Conservation (phyloP, 2,113 vertebrate genomes). For the Podiceps cristatus region DNA sequence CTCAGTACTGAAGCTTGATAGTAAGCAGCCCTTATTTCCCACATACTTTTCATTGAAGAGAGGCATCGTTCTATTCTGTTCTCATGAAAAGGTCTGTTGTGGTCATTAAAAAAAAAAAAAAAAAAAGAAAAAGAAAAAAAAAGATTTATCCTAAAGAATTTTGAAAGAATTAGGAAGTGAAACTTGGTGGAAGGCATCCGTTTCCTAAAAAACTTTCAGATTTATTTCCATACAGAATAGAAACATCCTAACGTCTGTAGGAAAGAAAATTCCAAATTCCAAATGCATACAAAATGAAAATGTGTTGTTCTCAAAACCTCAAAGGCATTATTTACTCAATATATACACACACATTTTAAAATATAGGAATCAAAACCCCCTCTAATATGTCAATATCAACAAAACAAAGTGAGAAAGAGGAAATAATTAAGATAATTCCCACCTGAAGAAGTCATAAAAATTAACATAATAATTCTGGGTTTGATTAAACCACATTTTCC, state of each 20-base stretch:
- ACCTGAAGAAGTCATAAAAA: not conserved
- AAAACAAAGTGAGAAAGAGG: not conserved
- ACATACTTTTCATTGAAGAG: not conserved
- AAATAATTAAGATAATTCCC: not conserved
- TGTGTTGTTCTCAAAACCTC: not conserved
- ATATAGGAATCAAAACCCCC: not conserved
- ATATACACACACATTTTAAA: not conserved
- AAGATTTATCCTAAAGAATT: not conserved
- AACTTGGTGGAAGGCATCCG: not conserved
- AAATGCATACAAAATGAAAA: not conserved
- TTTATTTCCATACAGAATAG: not conserved
- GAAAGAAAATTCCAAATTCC: not conserved
- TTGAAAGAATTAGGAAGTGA: not conserved
- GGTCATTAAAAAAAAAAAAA: not conserved
- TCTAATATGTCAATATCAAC: not conserved
- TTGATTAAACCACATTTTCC: not conserved
- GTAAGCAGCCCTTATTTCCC: not conserved
- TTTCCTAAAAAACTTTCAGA: not conserved
- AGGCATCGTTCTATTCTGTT: not conserved
- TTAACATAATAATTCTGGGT: not conserved
- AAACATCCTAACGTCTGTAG: not conserved
- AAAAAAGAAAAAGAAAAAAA: not conserved
- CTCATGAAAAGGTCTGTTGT: not conserved
- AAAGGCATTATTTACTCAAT: fast-evolving
- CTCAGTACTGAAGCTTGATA: not conserved